Evolutionary conservation across 1,140 invertebrate species (phyloP), one percentile per base, ranked within the genome.

Genomic region (Caenorhabditis brenneri): DNA sequence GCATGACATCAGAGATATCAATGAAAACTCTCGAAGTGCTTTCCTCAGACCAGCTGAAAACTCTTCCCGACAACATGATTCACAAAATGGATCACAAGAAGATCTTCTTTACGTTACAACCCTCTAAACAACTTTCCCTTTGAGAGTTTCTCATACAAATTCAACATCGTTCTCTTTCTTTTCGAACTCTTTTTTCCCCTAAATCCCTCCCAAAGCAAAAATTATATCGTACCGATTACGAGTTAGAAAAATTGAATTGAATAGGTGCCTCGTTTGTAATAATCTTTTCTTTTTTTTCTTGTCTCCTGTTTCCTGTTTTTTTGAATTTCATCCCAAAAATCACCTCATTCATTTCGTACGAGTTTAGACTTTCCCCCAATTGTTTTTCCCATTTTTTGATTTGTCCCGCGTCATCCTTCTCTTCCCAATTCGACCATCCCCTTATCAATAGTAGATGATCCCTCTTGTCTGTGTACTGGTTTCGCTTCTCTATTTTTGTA

Each of bases 11-110:
- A 84, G 84, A 39, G 89, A 90, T 84, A 88, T 90, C 84, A 90
- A 90, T 81, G 88, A 90, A 58, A 91, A 90, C 69, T 89, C 88
- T 16, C 89, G 90, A 65, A 69, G 80, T 15, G 85, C 88, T 15
- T 83, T 88, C 33, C 84, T 88, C n/a, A 80, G 88, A 31, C 88
- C 86, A 22, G 87, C 86, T 27, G 48, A 48, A 31, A 33, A 55
- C 80, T 69, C 79, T 81, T 88, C 78, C 29, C 16, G 65, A 46
- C 65, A 74, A 31, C 55, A 89, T 24, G 65, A 88, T 53, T 81
- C 82, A 33, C 53, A 46, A 33, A 31, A 31, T 33, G 53, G 65
- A 29, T 55, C 55, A 39, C 81, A 87, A 36, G 88, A 88, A 42
- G 88, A 88, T 79, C 84, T 89, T 33, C 82, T 88, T 58, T 51